Conservation (phyloP, 2,888 invertebrate genomes). For the Tetanocera ferruginea region DNA sequence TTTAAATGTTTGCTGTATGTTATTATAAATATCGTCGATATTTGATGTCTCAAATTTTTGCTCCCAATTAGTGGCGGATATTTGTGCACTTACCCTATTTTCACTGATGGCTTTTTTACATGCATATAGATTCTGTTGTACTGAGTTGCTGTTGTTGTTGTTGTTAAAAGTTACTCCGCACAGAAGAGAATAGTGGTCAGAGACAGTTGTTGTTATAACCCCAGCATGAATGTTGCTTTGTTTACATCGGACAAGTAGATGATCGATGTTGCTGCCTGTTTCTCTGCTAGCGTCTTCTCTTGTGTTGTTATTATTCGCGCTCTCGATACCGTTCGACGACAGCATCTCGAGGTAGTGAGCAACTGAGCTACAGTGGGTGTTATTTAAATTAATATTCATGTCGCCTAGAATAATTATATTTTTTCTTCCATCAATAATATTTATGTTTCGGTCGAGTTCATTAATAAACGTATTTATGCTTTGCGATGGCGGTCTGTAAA, state of each 20-base stretch:
- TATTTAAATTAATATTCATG: too few species aligned
- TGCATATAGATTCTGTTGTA: not conserved
- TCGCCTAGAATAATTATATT: too few species aligned
- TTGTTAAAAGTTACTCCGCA: not conserved
- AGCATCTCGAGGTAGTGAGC: not conserved
- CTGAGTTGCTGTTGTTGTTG: not conserved
- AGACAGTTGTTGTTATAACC: not conserved
- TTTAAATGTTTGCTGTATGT: too few species aligned
- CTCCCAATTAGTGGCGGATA: not conserved
- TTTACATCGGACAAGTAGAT: not conserved
- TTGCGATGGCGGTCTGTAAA: not conserved
- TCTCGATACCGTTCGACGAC: not conserved
- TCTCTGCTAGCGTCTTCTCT: not conserved
- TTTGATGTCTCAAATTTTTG: not conserved
- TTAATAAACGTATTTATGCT: not conserved
- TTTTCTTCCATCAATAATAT: too few species aligned
- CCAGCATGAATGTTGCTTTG: not conserved
- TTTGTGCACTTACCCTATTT: not conserved
- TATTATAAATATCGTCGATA: too few species aligned
- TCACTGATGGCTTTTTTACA: not conserved
- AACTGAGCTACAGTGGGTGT: too few species aligned
- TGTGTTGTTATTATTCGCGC: not conserved
- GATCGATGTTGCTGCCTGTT: not conserved
- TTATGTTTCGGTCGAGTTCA: not conserved
- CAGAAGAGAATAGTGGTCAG: not conserved